phyloP scores from a whole-genome alignment of 1,140 invertebrate genomes.

The Hypothenemus hampei region DNA sequence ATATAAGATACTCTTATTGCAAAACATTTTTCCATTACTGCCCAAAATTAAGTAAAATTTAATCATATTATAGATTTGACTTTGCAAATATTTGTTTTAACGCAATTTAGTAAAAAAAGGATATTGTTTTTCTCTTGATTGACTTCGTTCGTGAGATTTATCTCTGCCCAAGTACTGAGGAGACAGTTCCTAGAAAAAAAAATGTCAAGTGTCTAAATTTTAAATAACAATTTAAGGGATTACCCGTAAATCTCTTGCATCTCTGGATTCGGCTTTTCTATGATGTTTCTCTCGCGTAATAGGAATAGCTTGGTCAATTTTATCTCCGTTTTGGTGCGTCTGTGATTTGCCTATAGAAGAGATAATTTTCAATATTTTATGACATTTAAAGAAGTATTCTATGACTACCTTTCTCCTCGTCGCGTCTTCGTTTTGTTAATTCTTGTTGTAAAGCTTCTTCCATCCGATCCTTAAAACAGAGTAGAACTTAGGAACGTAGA shows the following conservation, averaged over 20 bases:
- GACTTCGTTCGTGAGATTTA: slow-evolving; percentile 61
- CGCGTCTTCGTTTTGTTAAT: slow-evolving; percentile 64
- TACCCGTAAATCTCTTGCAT: slow-evolving; percentile 6
- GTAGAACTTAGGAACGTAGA: no score
- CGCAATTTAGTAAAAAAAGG: no score
- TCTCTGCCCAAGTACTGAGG: slow-evolving; percentile 54
- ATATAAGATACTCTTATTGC: no score
- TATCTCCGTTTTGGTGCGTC: slow-evolving; percentile 55
- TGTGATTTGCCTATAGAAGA: slow-evolving; percentile 38
- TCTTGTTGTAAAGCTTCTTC: slow-evolving; percentile 60
- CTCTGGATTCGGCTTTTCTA: slow-evolving; percentile 49
- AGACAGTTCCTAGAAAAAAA: slow-evolving; percentile 62
- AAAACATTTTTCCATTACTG: no score
- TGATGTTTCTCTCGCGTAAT: slow-evolving; percentile 53
- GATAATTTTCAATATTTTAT: neutral
- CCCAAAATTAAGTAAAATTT: no score
- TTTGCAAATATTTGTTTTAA: no score
- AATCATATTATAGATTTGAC: no score
- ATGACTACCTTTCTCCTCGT: slow-evolving; percentile 74
- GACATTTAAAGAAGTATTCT: slow-evolving; percentile 30
- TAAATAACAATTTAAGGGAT: neutral
- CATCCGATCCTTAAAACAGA: slow-evolving; percentile 56
- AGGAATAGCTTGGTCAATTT: slow-evolving; percentile 46
- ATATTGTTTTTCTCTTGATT: slow-evolving; percentile 74
- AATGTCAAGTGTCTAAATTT: neutral